Evolutionary conservation across 2,113 vertebrate species (phyloP).

Genomic region (Collichthys lucidus): DNA sequence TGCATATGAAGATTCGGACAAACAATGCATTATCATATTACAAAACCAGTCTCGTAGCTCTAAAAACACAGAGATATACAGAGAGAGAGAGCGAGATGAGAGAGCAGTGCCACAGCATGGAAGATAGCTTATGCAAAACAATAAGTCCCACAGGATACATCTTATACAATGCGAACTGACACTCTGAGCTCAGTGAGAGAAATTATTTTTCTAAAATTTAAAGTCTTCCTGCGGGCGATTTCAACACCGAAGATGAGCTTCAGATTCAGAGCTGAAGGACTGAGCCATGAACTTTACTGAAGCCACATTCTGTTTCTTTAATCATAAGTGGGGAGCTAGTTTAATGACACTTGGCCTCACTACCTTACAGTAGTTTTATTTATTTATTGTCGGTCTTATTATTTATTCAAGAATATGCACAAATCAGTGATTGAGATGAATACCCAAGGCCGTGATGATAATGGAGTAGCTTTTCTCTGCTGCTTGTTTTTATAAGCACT

Average conservation of each 20-base stretch:
- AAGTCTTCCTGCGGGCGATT: constrained; percentile 65
- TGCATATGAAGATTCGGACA: constrained; percentile 60
- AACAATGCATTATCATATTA: constrained; percentile 72
- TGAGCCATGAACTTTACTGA: constrained; percentile 42
- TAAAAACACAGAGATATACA: constrained; percentile 42
- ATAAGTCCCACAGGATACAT: constrained; percentile 69
- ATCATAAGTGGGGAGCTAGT: constrained; percentile 35
- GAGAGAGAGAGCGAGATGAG: constrained; percentile 28
- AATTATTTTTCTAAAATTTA: constrained; percentile 65
- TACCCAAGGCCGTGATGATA: constrained; percentile 10
- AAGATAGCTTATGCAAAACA: constrained; percentile 76
- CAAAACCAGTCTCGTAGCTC: constrained; percentile 60
- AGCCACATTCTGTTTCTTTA: constrained; percentile 10
- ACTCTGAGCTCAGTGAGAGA: constrained; percentile 69
- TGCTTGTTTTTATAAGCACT: constrained; percentile 1
- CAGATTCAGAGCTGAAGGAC: constrained; percentile 38
- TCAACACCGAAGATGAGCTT: constrained; percentile 34
- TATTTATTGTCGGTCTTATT: constrained; percentile 46
- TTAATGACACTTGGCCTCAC: constrained; percentile 58
- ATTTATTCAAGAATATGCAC: constrained; percentile 63
- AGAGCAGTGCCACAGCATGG: constrained; percentile 60
- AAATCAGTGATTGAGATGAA: constrained; percentile 44
- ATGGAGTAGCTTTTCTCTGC: constrained; percentile 4
- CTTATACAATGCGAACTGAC: constrained; percentile 40
- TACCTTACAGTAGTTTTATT: constrained; percentile 42